Conservation (phyloP, 2,113 vertebrate species). For the Piliocolobus tephrosceles region DNA sequence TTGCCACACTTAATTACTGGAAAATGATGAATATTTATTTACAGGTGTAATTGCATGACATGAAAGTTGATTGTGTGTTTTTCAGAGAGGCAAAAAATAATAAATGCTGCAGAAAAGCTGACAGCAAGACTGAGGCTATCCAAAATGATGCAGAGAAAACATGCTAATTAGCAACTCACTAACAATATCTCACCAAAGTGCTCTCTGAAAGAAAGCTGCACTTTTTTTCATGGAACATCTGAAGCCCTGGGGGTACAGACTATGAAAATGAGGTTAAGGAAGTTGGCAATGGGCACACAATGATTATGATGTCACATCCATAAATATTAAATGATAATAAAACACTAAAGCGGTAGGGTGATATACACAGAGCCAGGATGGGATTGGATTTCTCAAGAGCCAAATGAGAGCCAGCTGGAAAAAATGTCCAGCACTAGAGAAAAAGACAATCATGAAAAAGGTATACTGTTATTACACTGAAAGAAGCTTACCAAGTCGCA, state of each 20-base stretch:
- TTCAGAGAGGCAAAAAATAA: background rate
- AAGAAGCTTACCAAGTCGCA: background rate
- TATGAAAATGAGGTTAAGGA: constrained; percentile 15
- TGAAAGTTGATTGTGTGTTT: constrained; percentile 3
- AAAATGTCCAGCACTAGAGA: constrained; percentile 28
- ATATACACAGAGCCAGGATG: background rate
- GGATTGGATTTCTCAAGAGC: constrained; percentile 58
- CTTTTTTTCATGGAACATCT: background rate
- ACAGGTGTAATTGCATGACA: constrained; percentile 8
- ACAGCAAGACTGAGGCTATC: background rate
- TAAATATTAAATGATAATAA: constrained; percentile 48
- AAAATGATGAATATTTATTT: constrained; percentile 27
- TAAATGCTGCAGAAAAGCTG: background rate
- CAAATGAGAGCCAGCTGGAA: background rate
- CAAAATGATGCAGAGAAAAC: background rate
- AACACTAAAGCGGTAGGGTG: background rate
- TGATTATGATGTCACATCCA: background rate
- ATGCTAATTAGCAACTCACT: background rate
- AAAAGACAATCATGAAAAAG: constrained; percentile 10
- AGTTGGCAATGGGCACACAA: background rate
- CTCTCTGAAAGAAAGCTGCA: background rate
- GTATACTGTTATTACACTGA: background rate
- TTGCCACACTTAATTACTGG: background rate
- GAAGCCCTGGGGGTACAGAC: background rate
- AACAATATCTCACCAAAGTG: background rate